Base-by-base conservation (phyloP, 2,113 vertebrate species). In the Silurus asotus region DNA sequence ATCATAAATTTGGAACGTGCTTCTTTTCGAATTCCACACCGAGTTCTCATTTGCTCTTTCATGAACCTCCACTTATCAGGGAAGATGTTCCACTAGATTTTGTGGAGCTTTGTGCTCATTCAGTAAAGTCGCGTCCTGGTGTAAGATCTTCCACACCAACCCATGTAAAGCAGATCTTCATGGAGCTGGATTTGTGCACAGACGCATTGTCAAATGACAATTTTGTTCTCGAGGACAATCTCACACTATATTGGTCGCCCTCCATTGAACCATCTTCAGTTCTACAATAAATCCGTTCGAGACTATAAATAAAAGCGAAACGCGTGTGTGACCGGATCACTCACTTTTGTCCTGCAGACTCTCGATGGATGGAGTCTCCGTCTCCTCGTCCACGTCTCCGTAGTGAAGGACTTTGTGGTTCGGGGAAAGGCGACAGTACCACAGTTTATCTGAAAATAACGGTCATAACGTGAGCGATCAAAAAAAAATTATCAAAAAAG, bases 391-490 rank as follows among this genome's bases (percentile, higher is more conserved):
- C 87, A 97, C 93, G 0, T 99, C 98, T 8, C 97, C 98, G 0
- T 97, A 99, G 93, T 99, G 98, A 86, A 99, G 95, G 88, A 99
- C 95, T 92, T 99, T 99, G 94, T 98, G 97, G 92, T 99, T 99
- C 69, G 97, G 97, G 0, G 98, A 98, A 85, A 99, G 91, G 69
- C 98, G 97, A 85, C 98, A 99, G 93, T 97, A 99, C 98, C 98
- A 99, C 86, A 98, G 92, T 89, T 99, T 99, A 91, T 99, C 98
- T 99, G 89, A 58, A 85, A 80, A 56, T 84, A 69, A 28, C 79
- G 87, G 82, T 9, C 2, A 72, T 49, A 48, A 25, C 3, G 15
- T 56, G 5, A 58, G 14, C 48, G 7, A 51, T 49, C n/a, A 8
- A 19, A 83, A 0, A 0, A 53, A 28, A 84, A 20, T 9, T 28